phyloP scores from a whole-genome alignment of 2,888 invertebrate species.

The Liposcelis brunnea region DNA sequence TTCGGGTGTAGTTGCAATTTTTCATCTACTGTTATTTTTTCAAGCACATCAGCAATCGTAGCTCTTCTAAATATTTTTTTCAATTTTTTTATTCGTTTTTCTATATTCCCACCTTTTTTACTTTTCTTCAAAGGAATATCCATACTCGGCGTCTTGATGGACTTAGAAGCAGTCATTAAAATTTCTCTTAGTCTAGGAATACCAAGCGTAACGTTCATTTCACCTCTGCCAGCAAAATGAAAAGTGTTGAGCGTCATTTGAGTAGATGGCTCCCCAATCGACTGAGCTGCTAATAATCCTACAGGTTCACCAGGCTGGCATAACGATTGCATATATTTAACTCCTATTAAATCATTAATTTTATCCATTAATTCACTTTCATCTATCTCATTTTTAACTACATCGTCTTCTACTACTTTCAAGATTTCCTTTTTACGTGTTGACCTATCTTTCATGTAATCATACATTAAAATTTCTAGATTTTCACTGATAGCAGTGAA shows the following conservation, averaged over 20 bases:
- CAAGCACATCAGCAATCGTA: slow-evolving; percentile 58
- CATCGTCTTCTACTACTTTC: too few species aligned
- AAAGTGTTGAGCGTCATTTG: slow-evolving; percentile 99
- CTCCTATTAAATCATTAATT: slow-evolving; percentile 52
- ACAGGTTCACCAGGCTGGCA: slow-evolving; percentile 92
- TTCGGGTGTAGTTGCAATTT: slow-evolving; percentile 29
- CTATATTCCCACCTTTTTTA: slow-evolving; percentile 28
- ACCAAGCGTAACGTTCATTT: slow-evolving; percentile 99
- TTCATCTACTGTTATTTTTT: slow-evolving; percentile 45
- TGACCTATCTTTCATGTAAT: slow-evolving; percentile 35
- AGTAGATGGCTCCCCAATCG: slow-evolving; percentile 97
- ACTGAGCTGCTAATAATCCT: slow-evolving; percentile 89
- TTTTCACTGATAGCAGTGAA: slow-evolving; percentile 76
- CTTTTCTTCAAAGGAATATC: slow-evolving; percentile 65
- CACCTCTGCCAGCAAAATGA: slow-evolving; percentile 98
- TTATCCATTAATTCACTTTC: slow-evolving; percentile 21
- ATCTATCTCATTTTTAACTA: slow-evolving; percentile 8
- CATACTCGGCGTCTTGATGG: slow-evolving; percentile 91
- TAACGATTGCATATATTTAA: slow-evolving; percentile 59
- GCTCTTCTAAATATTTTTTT: slow-evolving; percentile 59
- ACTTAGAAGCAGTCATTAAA: slow-evolving; percentile 85
- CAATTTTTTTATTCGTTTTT: slow-evolving; percentile 44
- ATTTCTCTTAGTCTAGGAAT: slow-evolving; percentile 94
- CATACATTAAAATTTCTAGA: slow-evolving; percentile 46
- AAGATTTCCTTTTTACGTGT: background rate